Evolutionary conservation across 2,797 vertebrate genomes (phyloP).

Genomic region (Lutra lutra): DNA sequence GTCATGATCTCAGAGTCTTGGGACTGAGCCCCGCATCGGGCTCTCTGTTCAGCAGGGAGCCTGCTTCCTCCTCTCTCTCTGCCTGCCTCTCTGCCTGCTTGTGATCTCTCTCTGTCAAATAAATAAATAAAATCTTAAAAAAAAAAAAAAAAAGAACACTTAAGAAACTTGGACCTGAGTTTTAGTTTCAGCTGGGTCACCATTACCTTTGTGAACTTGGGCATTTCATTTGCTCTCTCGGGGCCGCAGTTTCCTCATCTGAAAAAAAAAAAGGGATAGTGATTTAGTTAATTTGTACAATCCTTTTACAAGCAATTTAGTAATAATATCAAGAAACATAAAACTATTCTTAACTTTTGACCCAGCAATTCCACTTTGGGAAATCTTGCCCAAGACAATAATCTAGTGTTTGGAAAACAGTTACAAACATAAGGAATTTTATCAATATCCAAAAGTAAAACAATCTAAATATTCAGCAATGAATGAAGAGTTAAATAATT

Average conservation of each 20-base stretch:
- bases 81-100: too few species aligned
- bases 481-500: background rate
- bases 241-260: background rate
- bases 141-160: background rate
- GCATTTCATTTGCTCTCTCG: conserved; percentile 7
- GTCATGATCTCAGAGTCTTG: too few species aligned
- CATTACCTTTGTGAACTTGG: background rate
- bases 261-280: background rate
- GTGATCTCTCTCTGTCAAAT: too few species aligned
- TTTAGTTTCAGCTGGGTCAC: background rate
- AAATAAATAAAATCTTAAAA: too few species aligned
- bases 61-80: too few species aligned
- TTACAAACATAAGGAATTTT: conserved; percentile 18
- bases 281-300: background rate
- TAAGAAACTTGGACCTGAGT: background rate
- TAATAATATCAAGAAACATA: background rate
- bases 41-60: too few species aligned
- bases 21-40: too few species aligned
- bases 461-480: conserved; percentile 19
- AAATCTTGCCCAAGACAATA: conserved; percentile 32
- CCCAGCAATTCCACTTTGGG: background rate
- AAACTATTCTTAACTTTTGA: conserved; percentile 43
- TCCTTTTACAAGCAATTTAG: background rate
- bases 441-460: conserved; percentile 36
- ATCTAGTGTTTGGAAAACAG: conserved; percentile 42